Base-by-base conservation (phyloP, 2,888 invertebrate genomes). In the Lysandra coridon region DNA sequence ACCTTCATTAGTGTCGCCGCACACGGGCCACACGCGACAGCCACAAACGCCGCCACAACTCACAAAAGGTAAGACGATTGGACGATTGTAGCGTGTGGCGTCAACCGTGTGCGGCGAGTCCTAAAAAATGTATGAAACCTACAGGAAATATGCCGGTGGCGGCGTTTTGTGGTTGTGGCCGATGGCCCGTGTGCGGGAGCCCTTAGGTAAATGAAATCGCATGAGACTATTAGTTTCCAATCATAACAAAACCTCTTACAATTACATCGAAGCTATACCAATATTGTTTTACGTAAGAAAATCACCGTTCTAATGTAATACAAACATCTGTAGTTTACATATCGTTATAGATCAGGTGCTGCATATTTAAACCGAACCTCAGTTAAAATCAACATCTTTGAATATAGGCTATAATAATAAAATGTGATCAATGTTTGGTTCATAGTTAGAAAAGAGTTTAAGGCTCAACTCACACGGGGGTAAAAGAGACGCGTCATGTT, bases 321-420 rank as follows among this genome's bases (percentile, higher is more conserved):
- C 33, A 69, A 69, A 69, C 5, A 69, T 69, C 69, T 17, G 14
- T 33, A 4, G 69, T 69, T 69, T 69, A 69, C 69, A 37, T 69
- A 69, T 69, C 69, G 33, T 69, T 69, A 69, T 37, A 5, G 69
- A 17, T 69, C 37, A 69, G 69, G 69, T 69, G 17, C 4, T 2
- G 12, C 2, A n/a, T 64, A 30, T 64, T 62, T 7, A 23, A 64
- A 30, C 64, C 64, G 23, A 64, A 64, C 30, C 64, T 23, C 64
- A 30, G 23, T 64, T 30, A 69, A 69, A 69, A 69, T 69, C 33
- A 69, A 37, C 69, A 69, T 69, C 33, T 69, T 69, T 12, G 69
- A 33, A 69, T 69, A 69, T 69, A 5, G 33, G 69, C 30, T 69
- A 37, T 30, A 69, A 69, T 69, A 37, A 37, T 69, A 37, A 33